Base-by-base conservation (phyloP, 2,888 invertebrate species). In the Andrena camellia region DNA sequence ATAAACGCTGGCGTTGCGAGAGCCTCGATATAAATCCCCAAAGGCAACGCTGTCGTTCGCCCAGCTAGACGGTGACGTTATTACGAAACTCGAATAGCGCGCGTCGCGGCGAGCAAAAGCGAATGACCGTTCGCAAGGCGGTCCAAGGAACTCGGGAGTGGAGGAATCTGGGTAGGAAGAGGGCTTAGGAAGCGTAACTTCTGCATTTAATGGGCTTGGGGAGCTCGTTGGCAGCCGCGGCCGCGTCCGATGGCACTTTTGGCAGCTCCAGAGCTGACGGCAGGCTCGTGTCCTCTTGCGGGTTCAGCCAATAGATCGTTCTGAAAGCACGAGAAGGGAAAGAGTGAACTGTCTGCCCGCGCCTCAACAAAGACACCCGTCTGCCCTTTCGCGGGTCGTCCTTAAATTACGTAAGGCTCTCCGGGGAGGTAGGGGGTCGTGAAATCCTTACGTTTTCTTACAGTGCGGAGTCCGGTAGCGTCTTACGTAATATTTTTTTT, bases 181-280 rank as follows among this genome's bases (percentile, higher is more conserved):
- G 71, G 50, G 29, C 35, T 80, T 68, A 86, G 67, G 72, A 67
- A 66, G 48, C 63, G 29, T 83, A 60, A 79, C 59, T 81, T 72
- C 80, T 72, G 13, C 72, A 79, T 81, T 85, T 88, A 64, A 91
- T 86, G 33, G 90, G 91, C 79, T 78, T 89, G n/a, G 91, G 91
- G 67, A 91, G 69, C 88, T 91, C 90, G 26, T 83, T 83, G 52
- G 87, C 74, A 60, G 31, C 74, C 0, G 63, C 57, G 7, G 69
- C 35, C 69, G 84, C 76, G 33, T 89, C 76, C 17, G 78, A 79
- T 52, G 67, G 54, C 26, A 91, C 59, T 63, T 73, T 79, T 50
- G 90, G 86, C 80, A 89, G 82, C 60, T 91, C 89, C 33, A 68
- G 17, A 50, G 69, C 64, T 6, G 77, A 75, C 10, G 83, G 23